Base-by-base conservation (phyloP, 2,113 vertebrate genomes). In the Petrocephalus zakoni region DNA sequence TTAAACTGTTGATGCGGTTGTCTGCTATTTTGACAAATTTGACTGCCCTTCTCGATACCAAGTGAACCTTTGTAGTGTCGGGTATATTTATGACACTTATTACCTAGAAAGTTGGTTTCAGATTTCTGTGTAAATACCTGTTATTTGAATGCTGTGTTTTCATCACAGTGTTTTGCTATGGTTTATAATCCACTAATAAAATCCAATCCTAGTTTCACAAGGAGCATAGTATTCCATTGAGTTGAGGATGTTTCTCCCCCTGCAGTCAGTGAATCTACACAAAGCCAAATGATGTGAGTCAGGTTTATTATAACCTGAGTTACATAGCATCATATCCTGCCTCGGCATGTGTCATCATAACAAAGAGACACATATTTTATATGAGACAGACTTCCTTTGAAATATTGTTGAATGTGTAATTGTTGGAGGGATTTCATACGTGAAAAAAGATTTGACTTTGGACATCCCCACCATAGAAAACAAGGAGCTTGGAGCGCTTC, bases 101-200 rank as follows among this genome's bases (percentile, higher is more conserved):
- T 29, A 72, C 55, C 25, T 34, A 8, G 53, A 42, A 68, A 51
- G n/a, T 68, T 84, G 21, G n/a, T 37, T 56, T 25, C 47, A 29
- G 29, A 17, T 29, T 49, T 55, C 75, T 89, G 61, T 78, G 19
- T 68, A 56, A 86, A 86, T 56, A 47, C 25, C 58, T 34, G 88
- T 86, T 83, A 52, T 85, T 56, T 21, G 25, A 85, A 52, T 6
- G 15, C n/a, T 15, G 46, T n/a, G 29, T 75, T 49, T 19, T 84
- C 84, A 11, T 46, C 51, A 42, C 7, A 29, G 29, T 17, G 53
- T 29, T 37, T 55, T 86, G 49, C n/a, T 68, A 49, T 86, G 83
- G 72, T 75, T 89, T 86, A 89, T 86, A 53, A 68, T 34, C 10
- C 29, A 19, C 49, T 42, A 85, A 89, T 88, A 42, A 89, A 86